These are phyloP conservation scores for Erythrocercus mccallii DNA, from an alignment of 2,113 vertebrate species.

Conservation along the genomic window DNA sequence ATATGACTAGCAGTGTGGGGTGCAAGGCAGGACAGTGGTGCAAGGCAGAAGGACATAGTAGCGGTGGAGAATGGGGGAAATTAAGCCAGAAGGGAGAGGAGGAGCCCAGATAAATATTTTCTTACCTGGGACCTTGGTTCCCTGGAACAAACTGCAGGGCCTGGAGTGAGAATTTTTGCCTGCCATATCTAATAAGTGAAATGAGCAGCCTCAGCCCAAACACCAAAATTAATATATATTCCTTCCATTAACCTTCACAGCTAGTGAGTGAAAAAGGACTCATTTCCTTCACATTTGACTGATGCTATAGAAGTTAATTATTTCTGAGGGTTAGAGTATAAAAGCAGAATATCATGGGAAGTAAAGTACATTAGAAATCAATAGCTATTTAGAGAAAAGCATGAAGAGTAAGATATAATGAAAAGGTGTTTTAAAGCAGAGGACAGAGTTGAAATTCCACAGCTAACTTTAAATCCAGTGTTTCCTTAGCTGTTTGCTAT, in stretches of 20 bases:
- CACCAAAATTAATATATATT: not conserved
- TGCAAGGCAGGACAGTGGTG: not conserved
- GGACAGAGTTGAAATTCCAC: not conserved
- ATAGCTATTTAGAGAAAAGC: not conserved
- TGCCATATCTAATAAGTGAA: not conserved
- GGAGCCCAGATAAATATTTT: not conserved
- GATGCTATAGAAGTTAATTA: not conserved
- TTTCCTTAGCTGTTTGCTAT: not conserved
- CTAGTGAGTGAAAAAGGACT: not conserved
- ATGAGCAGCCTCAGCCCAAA: not conserved
- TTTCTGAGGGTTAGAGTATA: not conserved
- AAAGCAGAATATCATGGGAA: not conserved
- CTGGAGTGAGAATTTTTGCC: not conserved
- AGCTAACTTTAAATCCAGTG: not conserved
- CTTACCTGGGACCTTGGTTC: not conserved
- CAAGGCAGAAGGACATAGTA: not conserved
- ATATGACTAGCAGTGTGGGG: not conserved
- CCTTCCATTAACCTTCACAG: not conserved
- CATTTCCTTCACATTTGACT: not conserved
- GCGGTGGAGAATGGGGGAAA: not conserved
- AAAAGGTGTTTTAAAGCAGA: not conserved
- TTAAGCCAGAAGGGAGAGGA: not conserved
- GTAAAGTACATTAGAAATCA: not conserved
- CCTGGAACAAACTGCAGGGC: accelerated
- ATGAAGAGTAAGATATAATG: not conserved